Conservation (phyloP, 2,113 vertebrate genomes). For the Rattus norvegicus region DNA sequence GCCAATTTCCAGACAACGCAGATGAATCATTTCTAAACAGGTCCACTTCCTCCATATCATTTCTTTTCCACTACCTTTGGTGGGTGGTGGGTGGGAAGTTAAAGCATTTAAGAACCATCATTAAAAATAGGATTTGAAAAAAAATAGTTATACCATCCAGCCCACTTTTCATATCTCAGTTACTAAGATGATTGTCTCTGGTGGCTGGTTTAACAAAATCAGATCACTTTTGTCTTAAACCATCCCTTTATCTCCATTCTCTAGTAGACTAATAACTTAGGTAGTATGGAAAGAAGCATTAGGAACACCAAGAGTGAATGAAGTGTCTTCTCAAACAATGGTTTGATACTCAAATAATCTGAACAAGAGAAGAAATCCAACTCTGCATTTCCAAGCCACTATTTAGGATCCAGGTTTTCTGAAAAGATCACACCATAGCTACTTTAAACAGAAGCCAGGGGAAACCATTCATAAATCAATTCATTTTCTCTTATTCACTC, state of each 20-base stretch:
- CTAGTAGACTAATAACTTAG: not conserved
- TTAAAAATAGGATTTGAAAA: too few relatives aligned
- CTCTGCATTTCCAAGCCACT: not conserved
- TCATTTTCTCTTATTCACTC: not conserved
- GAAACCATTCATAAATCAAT: not conserved
- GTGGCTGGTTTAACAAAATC: not conserved
- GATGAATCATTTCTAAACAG: too few relatives aligned
- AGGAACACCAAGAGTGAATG: not conserved
- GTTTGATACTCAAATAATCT: not conserved
- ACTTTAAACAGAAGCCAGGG: not conserved
- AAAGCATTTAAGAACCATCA: too few relatives aligned
- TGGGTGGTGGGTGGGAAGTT: too few relatives aligned
- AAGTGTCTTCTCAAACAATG: constrained; percentile 2
- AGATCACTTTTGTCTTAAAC: constrained; percentile 31
- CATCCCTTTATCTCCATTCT: not conserved
- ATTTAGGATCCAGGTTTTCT: not conserved
- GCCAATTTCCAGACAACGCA: too few relatives aligned
- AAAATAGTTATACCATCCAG: too few relatives aligned
- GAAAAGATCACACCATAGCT: not conserved
- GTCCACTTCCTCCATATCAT: too few relatives aligned
- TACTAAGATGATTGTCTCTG: not conserved
- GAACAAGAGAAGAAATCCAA: not conserved
- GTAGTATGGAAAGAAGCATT: constrained; percentile 4
- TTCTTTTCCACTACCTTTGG: too few relatives aligned
- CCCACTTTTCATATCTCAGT: not conserved